A percentile compares a stretch with the other conserved stretches of the same genome.
Evolutionary conservation across 2,888 invertebrate species (phyloP).

Genomic region (Amiota communis): DNA sequence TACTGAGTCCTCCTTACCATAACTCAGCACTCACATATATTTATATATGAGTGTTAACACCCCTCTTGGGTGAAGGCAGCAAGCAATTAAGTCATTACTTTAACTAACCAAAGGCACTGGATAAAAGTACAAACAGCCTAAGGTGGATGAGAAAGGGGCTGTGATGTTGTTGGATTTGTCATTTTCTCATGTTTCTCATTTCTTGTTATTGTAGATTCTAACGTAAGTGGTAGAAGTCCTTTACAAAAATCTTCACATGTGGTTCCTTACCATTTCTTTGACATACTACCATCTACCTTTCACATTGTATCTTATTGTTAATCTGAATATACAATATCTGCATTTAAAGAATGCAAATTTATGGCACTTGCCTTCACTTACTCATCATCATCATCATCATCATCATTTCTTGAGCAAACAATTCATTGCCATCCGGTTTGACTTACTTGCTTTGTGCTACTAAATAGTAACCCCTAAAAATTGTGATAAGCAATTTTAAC

Average conservation of each 20-base stretch:
- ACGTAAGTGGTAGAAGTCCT: constrained; percentile 28
- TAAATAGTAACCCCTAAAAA: constrained; percentile 10
- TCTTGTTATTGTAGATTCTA: not conserved
- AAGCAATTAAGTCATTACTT: constrained; percentile 64
- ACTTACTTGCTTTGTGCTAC: not conserved
- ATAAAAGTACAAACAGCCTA: not conserved
- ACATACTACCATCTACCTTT: constrained; percentile 22
- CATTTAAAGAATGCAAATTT: constrained; percentile 68
- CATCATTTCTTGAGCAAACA: not conserved
- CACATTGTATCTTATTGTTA: constrained; percentile 43
- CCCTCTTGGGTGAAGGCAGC: constrained; percentile 36
- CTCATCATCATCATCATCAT: not conserved
- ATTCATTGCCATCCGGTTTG: constrained; percentile 5
- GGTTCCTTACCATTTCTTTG: constrained; percentile 17
- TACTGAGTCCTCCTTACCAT: not conserved
- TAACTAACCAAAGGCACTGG: constrained; percentile 54
- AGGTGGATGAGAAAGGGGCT: no score
- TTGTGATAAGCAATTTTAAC: constrained; percentile 64
- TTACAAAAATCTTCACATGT: constrained; percentile 33
- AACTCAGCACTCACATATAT: not conserved
- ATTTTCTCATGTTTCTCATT: constrained; percentile 12
- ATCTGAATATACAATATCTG: constrained; percentile 48
- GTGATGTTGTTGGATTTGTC: constrained; percentile 58
- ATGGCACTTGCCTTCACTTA: constrained; percentile 39
- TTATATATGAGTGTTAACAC: not conserved